Evolutionary conservation across 2,888 invertebrate genomes (phyloP).

Genomic region (Polymixis flavicincta): DNA sequence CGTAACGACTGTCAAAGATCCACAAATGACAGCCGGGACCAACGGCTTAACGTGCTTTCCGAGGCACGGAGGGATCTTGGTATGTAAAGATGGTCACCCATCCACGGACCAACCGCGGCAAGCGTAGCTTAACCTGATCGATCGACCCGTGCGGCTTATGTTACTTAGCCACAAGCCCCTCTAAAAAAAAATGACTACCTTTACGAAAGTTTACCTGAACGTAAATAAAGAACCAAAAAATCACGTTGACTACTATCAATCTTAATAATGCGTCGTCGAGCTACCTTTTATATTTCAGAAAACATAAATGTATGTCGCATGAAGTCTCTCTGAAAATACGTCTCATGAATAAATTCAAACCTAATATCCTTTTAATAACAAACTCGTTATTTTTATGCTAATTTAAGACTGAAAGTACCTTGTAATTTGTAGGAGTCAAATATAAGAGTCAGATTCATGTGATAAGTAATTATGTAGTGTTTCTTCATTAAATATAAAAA

Average conservation of each 20-base stretch:
- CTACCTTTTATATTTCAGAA: not conserved
- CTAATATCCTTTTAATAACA: conserved; percentile 55
- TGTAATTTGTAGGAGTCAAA: conserved; percentile 49
- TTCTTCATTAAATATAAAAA: not conserved
- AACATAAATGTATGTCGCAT: conserved; percentile 22
- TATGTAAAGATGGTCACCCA: no score
- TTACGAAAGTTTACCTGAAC: not conserved
- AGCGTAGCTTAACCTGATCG: no score
- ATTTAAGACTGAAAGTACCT: conserved; percentile 48
- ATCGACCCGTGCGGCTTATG: no score
- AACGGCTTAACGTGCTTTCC: no score
- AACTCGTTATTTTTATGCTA: conserved; percentile 63
- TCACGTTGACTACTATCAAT: conserved; percentile 5
- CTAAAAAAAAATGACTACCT: no score
- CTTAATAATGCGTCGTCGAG: conserved; percentile 20
- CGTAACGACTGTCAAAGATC: no score
- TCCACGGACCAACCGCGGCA: no score
- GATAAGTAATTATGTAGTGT: conserved; percentile 7
- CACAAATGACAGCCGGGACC: no score
- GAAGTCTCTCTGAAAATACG: conserved; percentile 38
- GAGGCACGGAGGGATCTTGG: no score
- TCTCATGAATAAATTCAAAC: conserved; percentile 57
- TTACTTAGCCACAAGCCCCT: no score
- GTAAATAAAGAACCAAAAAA: not conserved
- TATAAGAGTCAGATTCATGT: conserved; percentile 19